Evolutionary conservation across 2,888 invertebrate genomes (phyloP), one percentile per base, ranked within the genome.

Genomic region (Chesias legatella): DNA sequence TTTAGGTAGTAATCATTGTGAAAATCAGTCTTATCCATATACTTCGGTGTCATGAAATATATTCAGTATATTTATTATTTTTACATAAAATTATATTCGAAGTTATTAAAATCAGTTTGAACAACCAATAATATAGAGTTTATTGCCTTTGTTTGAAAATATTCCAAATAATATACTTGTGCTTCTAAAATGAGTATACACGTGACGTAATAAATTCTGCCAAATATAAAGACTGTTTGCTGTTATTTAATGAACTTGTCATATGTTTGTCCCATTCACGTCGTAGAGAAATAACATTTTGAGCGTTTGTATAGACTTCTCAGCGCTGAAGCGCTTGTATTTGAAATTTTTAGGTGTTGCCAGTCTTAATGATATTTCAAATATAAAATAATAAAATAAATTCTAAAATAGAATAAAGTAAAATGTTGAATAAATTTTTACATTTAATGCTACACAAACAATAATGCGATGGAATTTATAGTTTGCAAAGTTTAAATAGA

Each of bases 391-490:
- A 52, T 51, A 53, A 64, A 41, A 47, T 49, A 53, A 54, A 63
- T 60, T 50, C 49, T 58, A 50, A 53, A 53, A 55, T 55, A 51
- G 44, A 39, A 35, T 29, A 53, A 60, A 56, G 49, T 56, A 58
- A 54, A 54, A 58, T 56, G 56, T 60, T 64, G 55, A 63, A 17
- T 17, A 17, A 17, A 59, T 50, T 54, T 64, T 59, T 63, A 63
- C 58, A 62, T 48, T 55, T 56, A 60, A 53, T 60, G 56, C 54
- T 60, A 59, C 62, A 63, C 58, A 58, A 68, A 73, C 68, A 79
- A 78, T 74, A 77, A 81, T 66, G 70, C 73, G 66, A 78, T 58
- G 82, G 81, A 84, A 83, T 84, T 83, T 77, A 82, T 80, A 76
- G 67, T 74, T 79, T 77, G 73, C 77, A 41, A 53, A 32, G 36